Percentiles rank a stretch among this genome's conserved stretches.
Evolutionary conservation across 2,113 vertebrate genomes (phyloP).

Genomic region (Hyaena hyaena): DNA sequence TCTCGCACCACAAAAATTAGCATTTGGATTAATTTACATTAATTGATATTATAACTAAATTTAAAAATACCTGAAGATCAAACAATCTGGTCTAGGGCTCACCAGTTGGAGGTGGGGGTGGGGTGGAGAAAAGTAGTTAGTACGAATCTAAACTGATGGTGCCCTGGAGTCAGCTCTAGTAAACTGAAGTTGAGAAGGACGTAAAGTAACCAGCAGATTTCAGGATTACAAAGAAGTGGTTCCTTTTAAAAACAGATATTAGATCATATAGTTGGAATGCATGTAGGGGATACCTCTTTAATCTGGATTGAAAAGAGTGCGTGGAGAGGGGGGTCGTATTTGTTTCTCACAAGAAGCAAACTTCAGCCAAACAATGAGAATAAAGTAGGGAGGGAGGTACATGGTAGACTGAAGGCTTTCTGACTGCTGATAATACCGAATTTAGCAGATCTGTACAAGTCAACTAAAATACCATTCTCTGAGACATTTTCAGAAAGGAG

Average conservation of each 20-base stretch:
- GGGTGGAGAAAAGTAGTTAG: neutral
- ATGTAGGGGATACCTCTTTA: neutral
- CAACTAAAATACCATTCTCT: constrained; percentile 67
- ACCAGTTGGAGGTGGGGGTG: neutral
- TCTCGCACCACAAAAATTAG: constrained; percentile 80
- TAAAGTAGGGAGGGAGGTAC: neutral
- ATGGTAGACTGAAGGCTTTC: constrained; percentile 47
- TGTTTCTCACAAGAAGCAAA: constrained; percentile 60
- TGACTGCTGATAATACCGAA: constrained; percentile 36
- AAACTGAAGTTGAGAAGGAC: constrained; percentile 60
- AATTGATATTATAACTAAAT: constrained; percentile 71
- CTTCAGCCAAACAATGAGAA: constrained; percentile 71
- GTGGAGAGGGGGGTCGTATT: neutral
- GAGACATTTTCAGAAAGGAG: constrained; percentile 70
- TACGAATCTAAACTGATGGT: constrained; percentile 59
- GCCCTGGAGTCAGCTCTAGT: constrained; percentile 51
- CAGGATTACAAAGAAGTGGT: constrained; percentile 68
- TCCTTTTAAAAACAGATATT: constrained; percentile 57
- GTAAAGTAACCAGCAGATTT: constrained; percentile 59
- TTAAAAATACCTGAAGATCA: constrained; percentile 77
- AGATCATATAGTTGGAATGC: neutral
- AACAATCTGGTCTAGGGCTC: constrained; percentile 68
- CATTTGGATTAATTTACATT: constrained; percentile 81
- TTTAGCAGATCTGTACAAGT: constrained; percentile 63
- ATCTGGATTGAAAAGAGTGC: neutral